Conservation (phyloP, 2,113 vertebrate genomes). For the Hemibagrus wyckioides region DNA sequence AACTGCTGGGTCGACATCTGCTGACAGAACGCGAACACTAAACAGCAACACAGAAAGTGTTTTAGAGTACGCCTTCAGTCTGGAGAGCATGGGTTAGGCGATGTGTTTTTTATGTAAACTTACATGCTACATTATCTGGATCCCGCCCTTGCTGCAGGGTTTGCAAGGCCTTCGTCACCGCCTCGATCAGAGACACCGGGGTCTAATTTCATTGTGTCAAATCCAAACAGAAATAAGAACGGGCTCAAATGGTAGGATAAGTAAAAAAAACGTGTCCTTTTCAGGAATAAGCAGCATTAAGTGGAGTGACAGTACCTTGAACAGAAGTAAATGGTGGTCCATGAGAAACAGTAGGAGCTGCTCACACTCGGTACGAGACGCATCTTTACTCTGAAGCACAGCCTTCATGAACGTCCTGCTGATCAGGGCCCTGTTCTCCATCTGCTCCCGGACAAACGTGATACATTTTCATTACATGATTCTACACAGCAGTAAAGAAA, state of each 20-base stretch:
- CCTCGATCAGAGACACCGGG: slow-evolving; percentile 74
- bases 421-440: slow-evolving; percentile 74
- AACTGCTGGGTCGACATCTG: slow-evolving; percentile 75
- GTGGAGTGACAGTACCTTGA: slow-evolving; percentile 71
- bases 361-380: slow-evolving; percentile 74
- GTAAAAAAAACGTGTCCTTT: neutral
- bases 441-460: slow-evolving; percentile 62
- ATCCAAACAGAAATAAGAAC: neutral
- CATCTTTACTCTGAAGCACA: slow-evolving; percentile 72
- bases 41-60: slow-evolving; percentile 5
- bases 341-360: slow-evolving; percentile 77
- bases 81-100: neutral
- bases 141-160: slow-evolving; percentile 77
- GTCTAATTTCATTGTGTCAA: slow-evolving; percentile 64
- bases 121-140: slow-evolving; percentile 74
- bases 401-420: slow-evolving; percentile 79
- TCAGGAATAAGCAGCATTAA: neutral
- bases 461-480: neutral
- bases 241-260: neutral
- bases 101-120: neutral
- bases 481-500: neutral
- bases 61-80: neutral
- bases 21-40: slow-evolving; percentile 84
- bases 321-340: slow-evolving; percentile 75
- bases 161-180: slow-evolving; percentile 75